Base-by-base conservation (phyloP, 2,113 vertebrate species). In the Ardeotis arabs region DNA sequence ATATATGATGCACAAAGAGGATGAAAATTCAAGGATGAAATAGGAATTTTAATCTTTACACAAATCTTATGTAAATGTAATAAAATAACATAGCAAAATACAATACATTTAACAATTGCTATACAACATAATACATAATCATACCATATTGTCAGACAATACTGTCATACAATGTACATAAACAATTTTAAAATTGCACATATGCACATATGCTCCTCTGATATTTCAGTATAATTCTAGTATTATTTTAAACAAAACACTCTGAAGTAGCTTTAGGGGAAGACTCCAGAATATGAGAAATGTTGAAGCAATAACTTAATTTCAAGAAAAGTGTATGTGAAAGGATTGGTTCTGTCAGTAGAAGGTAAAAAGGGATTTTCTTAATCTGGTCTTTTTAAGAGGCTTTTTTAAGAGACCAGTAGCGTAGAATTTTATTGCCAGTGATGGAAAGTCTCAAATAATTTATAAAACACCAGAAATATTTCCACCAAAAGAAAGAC, bases 351-450 rank as follows among this genome's bases (percentile, higher is more conserved):
- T 91, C 60, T 84, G 39, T 70, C 77, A 90, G n/a, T 37, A 50
- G 23, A 80, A 93, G 41, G 28, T 81, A 27, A 84, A 86, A 93
- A 77, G 59, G 23, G 52, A 63, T 70, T 67, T 95, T 93, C 47
- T 37, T 88, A 79, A 88, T 89, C 92, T 84, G 20, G 14, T 75
- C 44, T 75, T 82, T 79, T 83, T 16, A 60, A 93, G 82, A 75
- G 41, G 41, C 39, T 37, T 90, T 92, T 90, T 87, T 11, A 89
- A 77, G 23, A 78, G 76, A 81, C 73, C 86, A 67, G 47, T 52
- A 92, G 68, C 75, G 87, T 56, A 75, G 56, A 92, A 80, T 89
- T 90, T 92, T 78, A 77, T 68, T 94, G 83, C n/a, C 62, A 86
- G 20, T 56, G 56, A 95, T 41, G 33, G 33, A 74, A 88, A 86